These are phyloP conservation scores for Leucophenga maculata DNA, from an alignment of 2,888 invertebrate genomes.

Conservation along the genomic window DNA sequence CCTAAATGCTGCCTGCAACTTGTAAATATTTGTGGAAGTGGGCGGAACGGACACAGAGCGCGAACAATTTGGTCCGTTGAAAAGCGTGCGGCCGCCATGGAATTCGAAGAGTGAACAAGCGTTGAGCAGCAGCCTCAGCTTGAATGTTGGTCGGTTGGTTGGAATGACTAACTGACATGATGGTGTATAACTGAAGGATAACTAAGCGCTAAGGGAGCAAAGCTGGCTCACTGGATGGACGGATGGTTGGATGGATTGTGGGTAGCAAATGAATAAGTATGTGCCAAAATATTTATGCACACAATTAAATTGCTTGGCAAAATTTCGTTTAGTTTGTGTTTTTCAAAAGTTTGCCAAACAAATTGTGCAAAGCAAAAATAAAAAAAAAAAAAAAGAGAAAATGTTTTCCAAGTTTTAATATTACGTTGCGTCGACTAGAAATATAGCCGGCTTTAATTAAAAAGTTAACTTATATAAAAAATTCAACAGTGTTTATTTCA, in stretches of 20 bases:
- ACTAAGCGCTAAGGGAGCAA: conserved; percentile 16
- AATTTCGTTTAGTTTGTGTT: not conserved
- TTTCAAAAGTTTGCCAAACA: not conserved
- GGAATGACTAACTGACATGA: conserved; percentile 39
- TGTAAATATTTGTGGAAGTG: too few species aligned
- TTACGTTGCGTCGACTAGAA: not conserved
- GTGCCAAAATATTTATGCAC: conserved; percentile 21
- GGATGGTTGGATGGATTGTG: conserved; percentile 6
- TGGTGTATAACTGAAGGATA: conserved; percentile 45
- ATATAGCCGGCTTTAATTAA: too few species aligned
- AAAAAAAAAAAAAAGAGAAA: not conserved
- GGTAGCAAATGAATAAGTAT: not conserved
- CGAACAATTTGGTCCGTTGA: conserved; percentile 59
- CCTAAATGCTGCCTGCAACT: too few species aligned
- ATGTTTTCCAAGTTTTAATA: not conserved
- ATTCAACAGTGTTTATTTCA: too few species aligned
- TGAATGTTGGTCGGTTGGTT: not conserved
- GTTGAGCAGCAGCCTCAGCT: conserved; percentile 18
- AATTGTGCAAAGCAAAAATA: not conserved
- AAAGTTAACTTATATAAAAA: too few species aligned
- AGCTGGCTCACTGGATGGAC: conserved; percentile 3
- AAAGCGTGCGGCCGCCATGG: conserved; percentile 48
- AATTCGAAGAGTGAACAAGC: conserved; percentile 23
- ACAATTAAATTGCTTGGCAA: conserved; percentile 17
- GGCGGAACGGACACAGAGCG: conserved; percentile 9